phyloP scores from a whole-genome alignment of 2,797 vertebrate species.

The Tinamus major region DNA sequence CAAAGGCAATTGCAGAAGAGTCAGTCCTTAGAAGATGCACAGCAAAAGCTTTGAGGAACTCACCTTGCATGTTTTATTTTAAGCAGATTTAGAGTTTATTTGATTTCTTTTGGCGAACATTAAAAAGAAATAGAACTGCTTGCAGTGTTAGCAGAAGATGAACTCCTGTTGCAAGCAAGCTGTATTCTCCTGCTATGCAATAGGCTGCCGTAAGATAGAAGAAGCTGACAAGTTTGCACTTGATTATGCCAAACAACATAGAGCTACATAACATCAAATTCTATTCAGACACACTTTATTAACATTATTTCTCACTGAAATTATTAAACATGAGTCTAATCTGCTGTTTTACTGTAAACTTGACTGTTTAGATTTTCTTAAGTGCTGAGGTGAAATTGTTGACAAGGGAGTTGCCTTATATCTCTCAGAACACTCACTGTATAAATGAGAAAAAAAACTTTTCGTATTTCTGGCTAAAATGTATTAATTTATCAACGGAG shows the following conservation, averaged over 20 bases:
- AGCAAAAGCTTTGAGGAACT: constrained; percentile 55
- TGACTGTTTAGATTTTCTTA: constrained; percentile 73
- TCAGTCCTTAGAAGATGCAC: constrained; percentile 26
- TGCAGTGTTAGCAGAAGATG: constrained; percentile 60
- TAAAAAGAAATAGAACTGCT: constrained; percentile 53
- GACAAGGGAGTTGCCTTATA: constrained; percentile 75
- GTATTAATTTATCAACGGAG: constrained; percentile 59
- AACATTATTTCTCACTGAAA: constrained; percentile 50
- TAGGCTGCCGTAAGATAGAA: constrained; percentile 51
- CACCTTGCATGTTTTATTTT: constrained; percentile 46
- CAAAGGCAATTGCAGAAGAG: constrained; percentile 16
- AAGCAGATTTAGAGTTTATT: constrained; percentile 62
- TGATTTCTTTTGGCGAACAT: constrained; percentile 46
- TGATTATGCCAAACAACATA: constrained; percentile 61
- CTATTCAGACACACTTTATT: constrained; percentile 59
- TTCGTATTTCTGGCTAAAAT: constrained; percentile 69
- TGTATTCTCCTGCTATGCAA: constrained; percentile 33
- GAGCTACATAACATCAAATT: constrained; percentile 25
- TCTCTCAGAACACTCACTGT: constrained; percentile 75
- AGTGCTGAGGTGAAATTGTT: constrained; percentile 65
- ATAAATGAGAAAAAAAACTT: constrained; percentile 70
- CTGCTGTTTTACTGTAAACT: constrained; percentile 74
- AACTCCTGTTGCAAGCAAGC: constrained; percentile 57
- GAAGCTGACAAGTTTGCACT: constrained; percentile 71
- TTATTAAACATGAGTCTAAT: constrained; percentile 65